phyloP scores from a whole-genome alignment of 1,140 invertebrate genomes.

The Marisa cornuarietis region DNA sequence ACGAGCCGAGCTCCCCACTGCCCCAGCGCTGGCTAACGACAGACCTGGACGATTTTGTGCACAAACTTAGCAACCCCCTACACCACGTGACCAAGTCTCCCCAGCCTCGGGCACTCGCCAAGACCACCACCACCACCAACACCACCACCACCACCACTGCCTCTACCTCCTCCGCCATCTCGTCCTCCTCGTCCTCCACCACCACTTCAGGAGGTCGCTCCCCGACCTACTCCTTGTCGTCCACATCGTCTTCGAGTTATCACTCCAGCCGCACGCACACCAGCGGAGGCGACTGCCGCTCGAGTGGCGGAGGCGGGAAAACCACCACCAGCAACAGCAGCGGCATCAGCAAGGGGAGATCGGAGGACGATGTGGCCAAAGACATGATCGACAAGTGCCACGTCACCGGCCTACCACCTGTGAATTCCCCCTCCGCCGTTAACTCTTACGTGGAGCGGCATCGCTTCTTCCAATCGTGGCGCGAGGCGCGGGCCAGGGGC shows the following conservation, averaged over 20 bases:
- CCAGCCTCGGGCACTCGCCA: background rate
- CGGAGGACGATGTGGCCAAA: background rate
- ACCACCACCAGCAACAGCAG: background rate
- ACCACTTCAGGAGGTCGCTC: background rate
- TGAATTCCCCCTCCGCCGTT: background rate
- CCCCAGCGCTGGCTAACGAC: constrained; percentile 23
- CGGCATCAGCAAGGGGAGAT: background rate
- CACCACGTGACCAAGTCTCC: constrained; percentile 31
- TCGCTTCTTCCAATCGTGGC: constrained; percentile 1
- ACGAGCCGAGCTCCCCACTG: constrained; percentile 31
- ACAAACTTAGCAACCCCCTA: constrained; percentile 33
- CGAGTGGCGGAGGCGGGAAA: background rate
- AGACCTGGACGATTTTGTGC: constrained; percentile 36
- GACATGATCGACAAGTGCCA: background rate
- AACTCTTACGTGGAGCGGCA: background rate
- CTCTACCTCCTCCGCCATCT: background rate
- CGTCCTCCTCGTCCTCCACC: background rate
- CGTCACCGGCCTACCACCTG: background rate
- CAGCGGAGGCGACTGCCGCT: background rate
- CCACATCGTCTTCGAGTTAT: background rate
- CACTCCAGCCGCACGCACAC: background rate
- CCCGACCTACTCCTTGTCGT: background rate
- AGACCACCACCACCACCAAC: constrained; percentile 1
- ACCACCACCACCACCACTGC: background rate
- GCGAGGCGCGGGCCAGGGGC: background rate